Conservation (phyloP, 1,140 invertebrate species). For the Drosophila nigrodunni region DNA sequence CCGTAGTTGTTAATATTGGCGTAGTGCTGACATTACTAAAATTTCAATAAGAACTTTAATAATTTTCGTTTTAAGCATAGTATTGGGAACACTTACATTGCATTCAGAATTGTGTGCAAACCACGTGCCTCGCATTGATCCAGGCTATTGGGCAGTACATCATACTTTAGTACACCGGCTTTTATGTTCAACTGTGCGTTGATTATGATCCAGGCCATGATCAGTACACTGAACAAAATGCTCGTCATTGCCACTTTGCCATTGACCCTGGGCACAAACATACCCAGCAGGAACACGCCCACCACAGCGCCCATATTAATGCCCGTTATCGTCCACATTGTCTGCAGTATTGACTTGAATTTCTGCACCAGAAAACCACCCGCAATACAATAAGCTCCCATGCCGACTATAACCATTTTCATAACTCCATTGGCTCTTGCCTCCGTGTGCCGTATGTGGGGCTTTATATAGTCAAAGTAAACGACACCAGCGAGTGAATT, state of each 20-base stretch:
- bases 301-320: conserved; percentile 89
- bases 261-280: conserved; percentile 90
- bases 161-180: conserved; percentile 86
- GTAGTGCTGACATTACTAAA: conserved; percentile 44
- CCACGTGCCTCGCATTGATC: conserved; percentile 86
- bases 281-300: conserved; percentile 90
- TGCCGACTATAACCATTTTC: conserved; percentile 87
- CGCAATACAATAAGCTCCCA: conserved; percentile 86
- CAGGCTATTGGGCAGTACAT: conserved; percentile 85
- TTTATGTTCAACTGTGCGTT: conserved; percentile 90
- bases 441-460: conserved; percentile 85
- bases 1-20: conserved; percentile 12
- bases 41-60: too few relatives aligned
- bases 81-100: conserved; percentile 54
- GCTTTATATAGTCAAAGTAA: conserved; percentile 90
- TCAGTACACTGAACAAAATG: conserved; percentile 87
- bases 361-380: conserved; percentile 88
- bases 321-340: conserved; percentile 87
- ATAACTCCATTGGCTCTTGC: conserved; percentile 87
- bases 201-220: conserved; percentile 92
- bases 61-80: background rate
- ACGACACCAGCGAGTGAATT: conserved; percentile 91
- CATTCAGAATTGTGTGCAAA: conserved; percentile 53
- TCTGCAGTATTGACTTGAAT: conserved; percentile 87
- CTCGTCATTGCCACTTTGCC: conserved; percentile 89